Base-by-base conservation (phyloP, 2,888 invertebrate species). In the Dryobotodes eremita region DNA sequence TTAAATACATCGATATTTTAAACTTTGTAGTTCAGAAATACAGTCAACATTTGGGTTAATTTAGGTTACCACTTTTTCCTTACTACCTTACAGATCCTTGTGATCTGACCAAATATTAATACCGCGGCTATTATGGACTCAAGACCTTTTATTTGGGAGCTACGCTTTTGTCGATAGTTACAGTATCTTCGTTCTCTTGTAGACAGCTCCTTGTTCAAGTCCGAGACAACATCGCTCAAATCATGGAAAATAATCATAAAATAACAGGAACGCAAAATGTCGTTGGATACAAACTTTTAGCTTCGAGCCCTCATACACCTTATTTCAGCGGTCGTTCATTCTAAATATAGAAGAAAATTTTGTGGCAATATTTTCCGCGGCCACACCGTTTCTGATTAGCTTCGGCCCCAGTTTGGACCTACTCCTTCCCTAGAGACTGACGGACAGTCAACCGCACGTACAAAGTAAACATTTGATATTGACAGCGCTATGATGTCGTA, bases 361-460 rank as follows among this genome's bases (percentile, higher is more conserved):
- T 26, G 42, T 48, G 26, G 53, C 5, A 23, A 68, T 70, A 64
- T 55, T 69, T 62, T 20, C n/a, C n/a, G n/a, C 15, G 64, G 10
- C 69, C 65, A 73, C 79, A 55, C 83, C 48, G 4, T 57, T 71
- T 75, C 55, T 83, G 86, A 86, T 83, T 83, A 74, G 59, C 71
- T 74, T 74, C 4, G 31, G 20, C 0, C 55, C 17, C 53, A 53
- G 31, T 84, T 68, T 46, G 26, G 61, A 15, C 0, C 59, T 26
- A 36, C 26, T 48, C 8, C 10, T 59, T 69, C 86, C 68, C 82
- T 2, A 53, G 86, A 64, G 83, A 75, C 17, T 7, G n/a, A 2
- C 15, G 57, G 36, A 62, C 26, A 42, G 68, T 66, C 68, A 57
- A 26, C 79, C 13, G 3, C 23, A 57, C 2, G 26, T 57, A 23